Evolutionary conservation across 2,888 invertebrate species (phyloP).

Genomic region (Thera obeliscata): DNA sequence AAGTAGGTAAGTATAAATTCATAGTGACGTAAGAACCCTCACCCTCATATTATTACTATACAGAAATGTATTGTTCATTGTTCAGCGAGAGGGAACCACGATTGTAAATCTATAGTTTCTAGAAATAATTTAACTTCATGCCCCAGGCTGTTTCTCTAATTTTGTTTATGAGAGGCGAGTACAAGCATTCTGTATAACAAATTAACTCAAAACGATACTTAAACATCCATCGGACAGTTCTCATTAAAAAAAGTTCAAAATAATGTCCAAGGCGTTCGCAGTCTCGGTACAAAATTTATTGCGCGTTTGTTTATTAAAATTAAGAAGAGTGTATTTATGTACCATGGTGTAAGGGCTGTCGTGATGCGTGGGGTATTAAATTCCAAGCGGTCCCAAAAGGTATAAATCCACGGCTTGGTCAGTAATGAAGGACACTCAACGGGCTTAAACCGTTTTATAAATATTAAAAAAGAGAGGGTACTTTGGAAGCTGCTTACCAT

Average conservation of each 20-base stretch:
- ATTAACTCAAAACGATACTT: slow-evolving; percentile 13
- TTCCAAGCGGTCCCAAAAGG: slow-evolving; percentile 29
- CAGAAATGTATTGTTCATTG: slow-evolving; percentile 51
- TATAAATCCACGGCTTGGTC: slow-evolving; percentile 44
- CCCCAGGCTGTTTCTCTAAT: slow-evolving; percentile 20
- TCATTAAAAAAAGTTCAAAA: slow-evolving; percentile 22
- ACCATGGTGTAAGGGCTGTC: slow-evolving; percentile 15
- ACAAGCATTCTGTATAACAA: not conserved
- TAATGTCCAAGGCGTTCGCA: slow-evolving; percentile 16
- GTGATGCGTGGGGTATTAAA: slow-evolving; percentile 9
- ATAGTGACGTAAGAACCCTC: slow-evolving; percentile 68
- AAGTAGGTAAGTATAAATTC: slow-evolving; percentile 62
- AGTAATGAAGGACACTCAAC: slow-evolving; percentile 46
- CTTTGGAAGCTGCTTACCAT: slow-evolving; percentile 66
- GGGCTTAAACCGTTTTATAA: slow-evolving; percentile 53
- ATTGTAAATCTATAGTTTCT: slow-evolving; percentile 37
- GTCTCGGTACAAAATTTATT: slow-evolving; percentile 20
- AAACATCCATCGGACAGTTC: slow-evolving; percentile 10
- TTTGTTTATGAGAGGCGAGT: not conserved
- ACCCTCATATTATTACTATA: slow-evolving; percentile 68
- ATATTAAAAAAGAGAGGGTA: slow-evolving; percentile 50
- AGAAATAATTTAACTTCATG: slow-evolving; percentile 31
- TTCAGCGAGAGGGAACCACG: slow-evolving; percentile 69
- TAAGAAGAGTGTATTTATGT: slow-evolving; percentile 25
- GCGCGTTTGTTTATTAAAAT: slow-evolving; percentile 13